phyloP scores from a whole-genome alignment of 2,113 vertebrate species.

The Lipotes vexillifer region DNA sequence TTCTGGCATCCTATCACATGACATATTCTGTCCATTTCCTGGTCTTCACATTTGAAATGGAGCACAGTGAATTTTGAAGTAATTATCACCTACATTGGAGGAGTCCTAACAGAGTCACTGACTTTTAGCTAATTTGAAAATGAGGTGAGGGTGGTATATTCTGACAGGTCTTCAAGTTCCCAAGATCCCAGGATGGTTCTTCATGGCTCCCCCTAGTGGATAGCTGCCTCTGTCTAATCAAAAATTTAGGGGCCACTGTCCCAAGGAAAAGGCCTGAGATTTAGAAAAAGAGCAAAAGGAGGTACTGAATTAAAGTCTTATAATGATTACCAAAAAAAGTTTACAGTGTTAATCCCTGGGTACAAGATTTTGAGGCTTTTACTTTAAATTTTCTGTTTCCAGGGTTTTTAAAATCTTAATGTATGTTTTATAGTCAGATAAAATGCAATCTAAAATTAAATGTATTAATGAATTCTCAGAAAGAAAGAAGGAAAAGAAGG shows the following conservation, averaged over 20 bases:
- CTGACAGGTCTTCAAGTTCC: not conserved
- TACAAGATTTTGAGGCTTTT: not conserved
- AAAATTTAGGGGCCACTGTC: not conserved
- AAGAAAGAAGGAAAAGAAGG: not conserved
- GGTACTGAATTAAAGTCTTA: not conserved
- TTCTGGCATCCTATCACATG: not conserved
- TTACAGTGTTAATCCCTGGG: not conserved
- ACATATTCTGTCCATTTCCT: not conserved
- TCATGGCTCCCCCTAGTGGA: not conserved
- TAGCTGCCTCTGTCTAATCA: not conserved
- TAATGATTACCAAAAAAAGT: not conserved
- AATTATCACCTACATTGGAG: not conserved
- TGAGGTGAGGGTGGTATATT: not conserved
- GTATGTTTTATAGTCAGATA: not conserved
- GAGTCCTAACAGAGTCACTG: not conserved
- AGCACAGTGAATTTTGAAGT: not conserved
- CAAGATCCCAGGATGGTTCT: not conserved
- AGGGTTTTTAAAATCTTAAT: not conserved
- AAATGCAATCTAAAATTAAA: not conserved
- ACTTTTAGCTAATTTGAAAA: not conserved
- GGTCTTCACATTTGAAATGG: not conserved
- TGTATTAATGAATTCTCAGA: not conserved
- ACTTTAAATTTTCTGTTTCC: not conserved
- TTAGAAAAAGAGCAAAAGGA: not conserved
- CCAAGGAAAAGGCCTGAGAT: not conserved